A percentile compares a stretch with the other conserved stretches of the same genome.
Conservation (phyloP, 2,888 invertebrate genomes). For the Agonopterix heracliana region DNA sequence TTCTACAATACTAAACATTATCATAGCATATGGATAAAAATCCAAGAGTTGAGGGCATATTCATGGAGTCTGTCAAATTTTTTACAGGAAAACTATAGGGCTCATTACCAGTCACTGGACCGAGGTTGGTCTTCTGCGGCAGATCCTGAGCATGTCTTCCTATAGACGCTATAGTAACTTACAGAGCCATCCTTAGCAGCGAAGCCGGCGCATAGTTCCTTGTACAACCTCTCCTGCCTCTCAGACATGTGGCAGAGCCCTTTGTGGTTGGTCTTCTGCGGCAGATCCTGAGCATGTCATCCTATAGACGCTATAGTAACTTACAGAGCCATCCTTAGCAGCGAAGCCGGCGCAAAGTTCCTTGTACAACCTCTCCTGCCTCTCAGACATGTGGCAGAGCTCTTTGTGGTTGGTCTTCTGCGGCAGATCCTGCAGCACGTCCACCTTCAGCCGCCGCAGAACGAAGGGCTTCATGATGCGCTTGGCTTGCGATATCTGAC, state of each 20-base stretch:
- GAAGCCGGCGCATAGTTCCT: constrained; percentile 81
- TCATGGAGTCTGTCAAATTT: no score
- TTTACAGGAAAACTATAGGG: no score
- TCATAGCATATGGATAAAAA: no score
- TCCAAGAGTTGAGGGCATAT: no score
- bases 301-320: no score
- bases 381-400: constrained; percentile 78
- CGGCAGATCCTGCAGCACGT: constrained; percentile 91
- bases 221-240: constrained; percentile 85
- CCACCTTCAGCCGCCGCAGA: constrained; percentile 88
- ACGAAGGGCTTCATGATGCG: constrained; percentile 97
- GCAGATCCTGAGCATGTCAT: constrained; percentile 93
- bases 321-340: constrained; percentile 76
- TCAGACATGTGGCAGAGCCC: constrained; percentile 79
- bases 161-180: no score
- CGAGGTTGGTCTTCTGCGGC: no score
- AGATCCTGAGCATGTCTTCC: no score
- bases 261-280: constrained; percentile 85
- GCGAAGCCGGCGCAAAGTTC: constrained; percentile 82
- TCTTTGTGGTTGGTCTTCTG: constrained; percentile 85
- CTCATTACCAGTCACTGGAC: no score
- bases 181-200: constrained; percentile 70
- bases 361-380: constrained; percentile 86
- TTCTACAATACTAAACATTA: no score
- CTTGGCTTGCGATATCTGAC: constrained; percentile 94